Base-by-base conservation (phyloP, 2,113 vertebrate genomes). In the Ardeotis arabs region DNA sequence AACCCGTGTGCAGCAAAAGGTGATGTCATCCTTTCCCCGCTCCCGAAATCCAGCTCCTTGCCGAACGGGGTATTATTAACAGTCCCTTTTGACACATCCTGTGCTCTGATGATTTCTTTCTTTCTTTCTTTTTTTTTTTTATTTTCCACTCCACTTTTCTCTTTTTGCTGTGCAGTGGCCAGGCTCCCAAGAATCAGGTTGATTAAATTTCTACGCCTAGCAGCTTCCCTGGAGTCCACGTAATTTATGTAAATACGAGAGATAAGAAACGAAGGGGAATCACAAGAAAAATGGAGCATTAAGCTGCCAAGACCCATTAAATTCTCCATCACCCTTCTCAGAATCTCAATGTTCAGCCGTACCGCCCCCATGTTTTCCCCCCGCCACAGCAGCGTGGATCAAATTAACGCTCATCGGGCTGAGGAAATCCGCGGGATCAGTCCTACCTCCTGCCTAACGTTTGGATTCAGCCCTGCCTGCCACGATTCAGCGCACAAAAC, bases 211-310 rank as follows among this genome's bases (percentile, higher is more conserved):
- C 96, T 77, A 58, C 47, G 92, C 96, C 94, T 76, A 12, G 90
- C 83, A 69, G 88, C 69, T 86, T 96, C 96, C 96, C 95, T 25
- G 81, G 96, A 96, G 96, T 87, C 95, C 95, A 80, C 84, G 73
- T 96, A 94, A 96, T 95, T 90, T 97, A 97, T 96, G 95, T 95
- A 96, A 97, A 97, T 97, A 89, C 15, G 6, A 89, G 84, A 95
- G 96, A 95, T 95, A 95, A 95, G 95, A 73, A 96, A 93, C 17
- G 55, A 95, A 78, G 75, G 92, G 95, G 90, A 94, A 96, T 96
- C 95, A 87, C 89, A 59, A 89, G 90, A 91, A 96, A 97, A 97
- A 94, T 27, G 84, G 84, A 95, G 90, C 95, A 94, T 91, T 96
- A 96, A 97, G 94, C 95, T 19, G n/a, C 93, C 88, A 83, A 97